Conservation (phyloP, 2,888 invertebrate genomes). For the Busseola fusca region DNA sequence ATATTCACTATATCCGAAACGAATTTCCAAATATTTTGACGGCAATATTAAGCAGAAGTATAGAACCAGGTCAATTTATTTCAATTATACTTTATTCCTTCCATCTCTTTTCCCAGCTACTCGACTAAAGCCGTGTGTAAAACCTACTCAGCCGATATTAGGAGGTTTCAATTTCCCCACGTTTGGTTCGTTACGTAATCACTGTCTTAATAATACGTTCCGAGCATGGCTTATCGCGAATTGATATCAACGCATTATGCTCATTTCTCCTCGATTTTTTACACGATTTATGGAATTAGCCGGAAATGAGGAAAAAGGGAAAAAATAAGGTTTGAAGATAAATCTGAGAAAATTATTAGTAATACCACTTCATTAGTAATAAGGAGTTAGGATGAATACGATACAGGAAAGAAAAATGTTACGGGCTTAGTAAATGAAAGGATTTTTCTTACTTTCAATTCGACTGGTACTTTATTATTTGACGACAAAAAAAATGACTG, state of each 20-base stretch:
- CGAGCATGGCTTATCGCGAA: conserved; percentile 56
- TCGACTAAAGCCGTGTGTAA: conserved; percentile 46
- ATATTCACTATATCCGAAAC: neutral
- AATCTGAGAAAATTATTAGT: neutral
- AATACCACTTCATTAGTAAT: too few species aligned
- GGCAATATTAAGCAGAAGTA: neutral
- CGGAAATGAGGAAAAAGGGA: conserved; percentile 16
- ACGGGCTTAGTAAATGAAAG: neutral
- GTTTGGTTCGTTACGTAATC: conserved; percentile 50
- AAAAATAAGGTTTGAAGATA: conserved; percentile 13
- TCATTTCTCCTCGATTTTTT: conserved; percentile 51
- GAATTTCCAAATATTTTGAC: neutral
- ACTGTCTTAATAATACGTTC: conserved; percentile 45
- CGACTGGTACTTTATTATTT: neutral
- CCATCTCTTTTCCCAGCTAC: conserved; percentile 6
- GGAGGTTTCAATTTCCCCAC: conserved; percentile 46
- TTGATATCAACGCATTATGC: conserved; percentile 60
- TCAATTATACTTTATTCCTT: conserved; percentile 28
- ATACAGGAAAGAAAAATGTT: neutral
- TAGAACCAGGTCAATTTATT: conserved; percentile 23
- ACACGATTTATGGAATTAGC: conserved; percentile 42
- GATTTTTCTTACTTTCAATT: neutral
- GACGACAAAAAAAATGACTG: too few species aligned
- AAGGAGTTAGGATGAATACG: neutral
- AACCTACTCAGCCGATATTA: conserved; percentile 50